Evolutionary conservation across 2,113 vertebrate genomes (phyloP).

Genomic region (Nothoprocta perdicaria): DNA sequence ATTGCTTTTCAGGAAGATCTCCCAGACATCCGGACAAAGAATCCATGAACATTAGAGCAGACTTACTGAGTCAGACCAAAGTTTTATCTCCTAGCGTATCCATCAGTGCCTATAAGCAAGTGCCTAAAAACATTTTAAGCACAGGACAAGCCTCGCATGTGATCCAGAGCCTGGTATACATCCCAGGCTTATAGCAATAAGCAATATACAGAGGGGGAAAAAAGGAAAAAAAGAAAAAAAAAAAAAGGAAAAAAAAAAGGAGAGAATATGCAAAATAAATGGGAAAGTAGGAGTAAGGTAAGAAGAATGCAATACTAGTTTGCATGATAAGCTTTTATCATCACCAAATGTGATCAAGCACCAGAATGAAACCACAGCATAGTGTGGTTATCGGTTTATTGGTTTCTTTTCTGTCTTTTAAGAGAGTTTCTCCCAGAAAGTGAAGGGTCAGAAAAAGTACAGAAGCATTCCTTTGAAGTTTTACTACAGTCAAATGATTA

Average conservation of each 20-base stretch:
- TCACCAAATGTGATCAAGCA: background rate
- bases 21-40: background rate
- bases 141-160: no score
- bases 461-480: background rate
- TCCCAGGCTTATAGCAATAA: background rate
- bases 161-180: no score
- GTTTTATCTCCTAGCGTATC: no score
- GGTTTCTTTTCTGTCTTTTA: background rate
- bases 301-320: background rate
- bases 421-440: background rate
- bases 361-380: background rate
- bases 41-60: no score
- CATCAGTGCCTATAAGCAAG: no score
- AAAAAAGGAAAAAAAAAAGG: background rate
- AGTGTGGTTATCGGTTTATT: accelerated
- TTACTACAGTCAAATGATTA: background rate
- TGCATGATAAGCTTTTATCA: background rate
- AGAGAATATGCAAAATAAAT: background rate
- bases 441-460: background rate
- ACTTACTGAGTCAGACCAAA: no score
- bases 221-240: background rate
- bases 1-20: background rate
- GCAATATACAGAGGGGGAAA: background rate
- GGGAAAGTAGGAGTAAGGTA: background rate
- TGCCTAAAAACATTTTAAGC: no score